phyloP scores from a whole-genome alignment of 1,140 invertebrate species.

The Platorchestia sp. region DNA sequence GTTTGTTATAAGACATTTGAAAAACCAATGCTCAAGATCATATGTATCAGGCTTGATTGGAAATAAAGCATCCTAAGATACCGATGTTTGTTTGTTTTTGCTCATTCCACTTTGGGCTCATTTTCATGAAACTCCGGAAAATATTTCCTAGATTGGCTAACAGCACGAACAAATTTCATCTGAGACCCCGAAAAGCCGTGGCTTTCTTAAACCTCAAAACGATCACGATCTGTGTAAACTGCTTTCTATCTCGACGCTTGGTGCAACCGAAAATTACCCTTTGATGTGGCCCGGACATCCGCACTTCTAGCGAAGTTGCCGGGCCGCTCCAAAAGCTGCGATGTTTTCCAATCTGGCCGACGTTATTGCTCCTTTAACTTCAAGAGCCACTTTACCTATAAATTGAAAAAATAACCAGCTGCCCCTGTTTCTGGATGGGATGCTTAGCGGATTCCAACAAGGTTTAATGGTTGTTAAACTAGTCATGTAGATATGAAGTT shows the following conservation, averaged over 20 bases:
- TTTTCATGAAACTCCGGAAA: neutral
- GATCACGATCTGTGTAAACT: neutral
- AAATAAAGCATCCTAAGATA: too few relatives aligned
- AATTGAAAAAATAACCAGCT: neutral
- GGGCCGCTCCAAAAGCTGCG: neutral
- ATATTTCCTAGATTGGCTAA: neutral
- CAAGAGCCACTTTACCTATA: neutral
- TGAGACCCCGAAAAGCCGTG: neutral
- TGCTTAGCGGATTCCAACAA: neutral
- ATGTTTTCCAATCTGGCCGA: constrained; percentile 38
- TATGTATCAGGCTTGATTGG: too few relatives aligned
- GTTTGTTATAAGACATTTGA: too few relatives aligned
- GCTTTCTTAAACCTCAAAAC: neutral
- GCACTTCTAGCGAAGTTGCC: neutral
- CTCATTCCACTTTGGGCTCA: too few relatives aligned
- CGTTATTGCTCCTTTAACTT: neutral
- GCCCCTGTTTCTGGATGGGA: neutral
- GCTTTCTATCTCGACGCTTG: neutral
- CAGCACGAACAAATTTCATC: neutral
- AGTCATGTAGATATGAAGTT: neutral
- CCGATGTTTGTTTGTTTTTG: too few relatives aligned
- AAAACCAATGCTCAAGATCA: too few relatives aligned
- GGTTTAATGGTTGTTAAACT: neutral
- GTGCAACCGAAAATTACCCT: neutral
- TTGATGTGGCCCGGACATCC: neutral